Base-by-base conservation (phyloP, 2,888 invertebrate species). In the Cosmorhoe ocellata region DNA sequence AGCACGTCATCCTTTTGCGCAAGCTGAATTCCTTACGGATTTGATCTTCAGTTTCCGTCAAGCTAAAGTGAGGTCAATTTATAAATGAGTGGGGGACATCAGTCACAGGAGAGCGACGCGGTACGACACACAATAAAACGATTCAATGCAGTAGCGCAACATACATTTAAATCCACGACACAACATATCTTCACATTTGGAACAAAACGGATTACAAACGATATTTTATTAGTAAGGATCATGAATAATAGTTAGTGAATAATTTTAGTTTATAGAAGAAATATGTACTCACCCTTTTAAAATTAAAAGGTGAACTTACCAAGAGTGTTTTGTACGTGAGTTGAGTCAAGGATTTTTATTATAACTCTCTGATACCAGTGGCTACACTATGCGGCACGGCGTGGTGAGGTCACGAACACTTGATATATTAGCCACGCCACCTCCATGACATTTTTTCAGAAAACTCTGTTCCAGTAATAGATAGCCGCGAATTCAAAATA, bases 61-160 rank as follows among this genome's bases (percentile, higher is more conserved):
- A 56, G 53, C 56, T 38, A 57, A 55, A 61, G 61, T 80, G 75
- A 76, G 83, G 82, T 84, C 84, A 83, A 82, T 84, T 77, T 83
- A 84, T 84, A 84, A 84, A 82, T 81, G 79, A 82, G 81, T 71
- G 71, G 64, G 58, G 71, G 68, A 67, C 79, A 84, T 86, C 84
- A 79, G 74, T 86, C 83, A 84, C 74, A 34, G 50, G 64, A 51
- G 74, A 51, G 46, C 12, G 41, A 51, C 41, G 28, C 36, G 11
- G 37, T 34, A 32, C 36, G 12, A 30, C 11, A 42, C 41, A 31
- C 12, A 36, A 32, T 31, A 36, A 18, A 42, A 11, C 11, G 1
- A 5, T 38, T 8, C 9, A 14, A 33, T 13, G 10, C 46, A 51
- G 51, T 42, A 51, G 24, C 28, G 32, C 40, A 40, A 33, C 34